phyloP scores from a whole-genome alignment of 1,140 invertebrate genomes.

The Campoletis sonorensis region DNA sequence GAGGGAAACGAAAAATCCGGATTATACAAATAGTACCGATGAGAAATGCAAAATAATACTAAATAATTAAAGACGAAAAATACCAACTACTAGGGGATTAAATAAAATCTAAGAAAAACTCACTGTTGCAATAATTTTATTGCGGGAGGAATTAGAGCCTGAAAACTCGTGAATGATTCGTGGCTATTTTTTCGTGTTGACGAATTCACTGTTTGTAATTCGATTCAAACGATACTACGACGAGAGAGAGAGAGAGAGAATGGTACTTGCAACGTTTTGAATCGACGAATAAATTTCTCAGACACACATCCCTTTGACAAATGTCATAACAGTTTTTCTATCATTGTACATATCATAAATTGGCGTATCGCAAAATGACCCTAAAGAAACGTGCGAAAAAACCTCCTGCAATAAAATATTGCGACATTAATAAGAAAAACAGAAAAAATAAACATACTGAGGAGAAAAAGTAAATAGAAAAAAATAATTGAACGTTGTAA shows the following conservation, averaged over 20 bases:
- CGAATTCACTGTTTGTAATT: conserved; percentile 9
- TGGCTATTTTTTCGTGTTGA: background rate
- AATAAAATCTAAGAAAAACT: conserved; percentile 55
- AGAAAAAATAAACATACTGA: background rate
- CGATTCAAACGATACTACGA: background rate
- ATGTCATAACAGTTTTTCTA: conserved; percentile 13
- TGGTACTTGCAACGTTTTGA: conserved; percentile 15
- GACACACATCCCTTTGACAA: conserved; percentile 1
- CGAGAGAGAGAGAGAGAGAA: conserved; percentile 9
- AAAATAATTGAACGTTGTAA: conserved; percentile 42
- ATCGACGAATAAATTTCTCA: background rate
- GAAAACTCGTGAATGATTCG: background rate
- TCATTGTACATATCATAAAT: conserved; percentile 40
- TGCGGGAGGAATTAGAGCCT: conserved; percentile 43
- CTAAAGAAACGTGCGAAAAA: background rate
- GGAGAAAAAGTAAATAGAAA: background rate
- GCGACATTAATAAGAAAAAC: conserved; percentile 52
- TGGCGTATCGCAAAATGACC: conserved; percentile 9
- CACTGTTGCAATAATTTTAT: conserved; percentile 49
- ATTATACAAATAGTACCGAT: conserved; percentile 2
- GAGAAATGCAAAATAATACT: conserved; percentile 41
- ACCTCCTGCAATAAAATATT: conserved; percentile 55
- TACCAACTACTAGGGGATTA: conserved; percentile 55
- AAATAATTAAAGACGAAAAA: conserved; percentile 37
- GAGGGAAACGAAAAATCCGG: conserved; percentile 13